phyloP scores from a whole-genome alignment of 2,113 vertebrate species.

The Pionites leucogaster region DNA sequence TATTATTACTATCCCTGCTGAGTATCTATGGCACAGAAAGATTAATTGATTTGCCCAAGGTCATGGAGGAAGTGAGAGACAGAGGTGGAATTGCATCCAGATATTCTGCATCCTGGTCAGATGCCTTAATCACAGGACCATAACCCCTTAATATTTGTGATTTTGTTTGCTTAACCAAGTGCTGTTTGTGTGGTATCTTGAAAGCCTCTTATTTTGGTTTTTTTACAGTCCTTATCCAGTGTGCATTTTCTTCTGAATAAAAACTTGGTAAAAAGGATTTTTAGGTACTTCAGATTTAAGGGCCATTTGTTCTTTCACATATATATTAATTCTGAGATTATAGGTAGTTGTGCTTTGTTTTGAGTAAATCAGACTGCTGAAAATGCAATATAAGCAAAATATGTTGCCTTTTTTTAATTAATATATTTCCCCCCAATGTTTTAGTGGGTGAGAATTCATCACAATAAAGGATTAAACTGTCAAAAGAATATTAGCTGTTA shows the following conservation, averaged over 20 bases:
- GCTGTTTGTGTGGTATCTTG: not conserved
- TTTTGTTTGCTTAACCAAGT: not conserved
- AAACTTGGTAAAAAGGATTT: not conserved
- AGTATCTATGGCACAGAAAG: conserved; percentile 19
- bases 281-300: not conserved
- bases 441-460: conserved; percentile 31
- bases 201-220: not conserved
- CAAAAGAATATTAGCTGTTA: conserved; percentile 51
- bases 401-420: not conserved
- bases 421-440: not conserved
- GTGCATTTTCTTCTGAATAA: not conserved
- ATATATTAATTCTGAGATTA: not conserved
- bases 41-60: conserved; percentile 52
- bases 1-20: conserved; percentile 41
- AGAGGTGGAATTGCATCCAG: conserved; percentile 13
- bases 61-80: conserved; percentile 7
- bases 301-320: not conserved
- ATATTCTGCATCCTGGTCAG: not conserved
- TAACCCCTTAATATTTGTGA: not conserved
- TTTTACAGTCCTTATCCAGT: not conserved
- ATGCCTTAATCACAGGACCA: not conserved
- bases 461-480: conserved; percentile 45
- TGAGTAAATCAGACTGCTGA: not conserved
- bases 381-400: conserved; percentile 28
- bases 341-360: not conserved